Evolutionary conservation across 2,797 vertebrate genomes (phyloP), one percentile per base, ranked within the genome.

Genomic region (Menidia menidia): DNA sequence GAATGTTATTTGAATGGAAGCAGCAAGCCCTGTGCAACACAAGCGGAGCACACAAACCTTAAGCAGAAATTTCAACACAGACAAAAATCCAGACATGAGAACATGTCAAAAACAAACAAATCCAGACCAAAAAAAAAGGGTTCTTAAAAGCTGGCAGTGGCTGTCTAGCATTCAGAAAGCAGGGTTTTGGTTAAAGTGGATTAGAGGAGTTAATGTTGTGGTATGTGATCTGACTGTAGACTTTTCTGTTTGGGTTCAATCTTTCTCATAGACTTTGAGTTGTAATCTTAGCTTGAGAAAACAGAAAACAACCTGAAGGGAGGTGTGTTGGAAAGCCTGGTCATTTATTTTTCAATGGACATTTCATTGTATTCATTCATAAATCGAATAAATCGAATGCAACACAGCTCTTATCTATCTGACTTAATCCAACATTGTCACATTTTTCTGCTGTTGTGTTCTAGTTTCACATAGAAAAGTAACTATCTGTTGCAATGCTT

Each of bases 1-100:
- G 64, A 33, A 60, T 39, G 35, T 5, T 39, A 39, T 39, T 39
- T 39, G 35, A 7, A 39, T 43, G 57, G 71, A 85, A 68, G 85
- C 81, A 86, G 76, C 67, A 86, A 78, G 85, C 82, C 62, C 10
- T 65, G 78, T 51, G 78, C 80, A 77, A 64, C 60, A 77, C 35
- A 78, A 81, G 71, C 64, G 64, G 80, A 76, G 78, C 75, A 71
- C 50, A 50, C 66, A 80, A 60, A 70, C 53, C 41, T 32, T 45
- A 51, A 84, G 71, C 56, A 56, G 56, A 62, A 52, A 60, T 47
- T 60, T 48, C 0, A 51, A 66, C 58, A 62, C 41, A 60, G 6
- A 61, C 44, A 58, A 52, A 42, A 43, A 12, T 52, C 56, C 31
- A 39, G 52, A 73, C 56, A 68, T 25, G 33, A 54, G 2, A 30